A percentile compares a stretch with the other conserved stretches of the same genome.
phyloP scores from a whole-genome alignment of 1,140 invertebrate genomes.

The Triops cancriformis region DNA sequence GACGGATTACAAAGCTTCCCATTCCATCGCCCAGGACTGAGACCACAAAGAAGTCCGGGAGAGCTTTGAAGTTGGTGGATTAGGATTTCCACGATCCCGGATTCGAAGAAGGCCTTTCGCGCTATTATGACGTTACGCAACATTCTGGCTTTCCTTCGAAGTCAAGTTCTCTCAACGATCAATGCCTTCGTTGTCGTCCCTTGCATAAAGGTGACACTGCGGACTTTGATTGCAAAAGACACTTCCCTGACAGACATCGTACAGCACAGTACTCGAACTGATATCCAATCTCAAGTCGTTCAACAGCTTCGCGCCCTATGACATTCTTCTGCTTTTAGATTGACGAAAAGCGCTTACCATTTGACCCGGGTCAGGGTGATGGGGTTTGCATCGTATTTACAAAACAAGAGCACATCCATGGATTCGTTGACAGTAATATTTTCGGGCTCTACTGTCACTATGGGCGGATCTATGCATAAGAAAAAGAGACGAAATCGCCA shows the following conservation, averaged over 20 bases:
- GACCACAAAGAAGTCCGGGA: background rate
- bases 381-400: constrained; percentile 73
- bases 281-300: background rate
- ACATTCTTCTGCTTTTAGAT: background rate
- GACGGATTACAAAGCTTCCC: background rate
- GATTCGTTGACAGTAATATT: constrained; percentile 71
- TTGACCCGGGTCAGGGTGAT: constrained; percentile 58
- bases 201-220: no score
- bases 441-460: constrained; percentile 58
- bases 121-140: background rate
- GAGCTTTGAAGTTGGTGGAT: constrained; percentile 5
- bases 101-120: background rate
- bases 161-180: no score
- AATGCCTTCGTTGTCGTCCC: no score
- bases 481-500: background rate
- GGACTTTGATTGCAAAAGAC: background rate
- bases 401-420: constrained; percentile 60
- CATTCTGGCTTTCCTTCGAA: no score
- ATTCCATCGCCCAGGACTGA: background rate
- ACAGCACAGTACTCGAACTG: background rate
- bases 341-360: constrained; percentile 53
- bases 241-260: background rate
- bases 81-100: background rate
- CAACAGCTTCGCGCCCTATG: background rate
- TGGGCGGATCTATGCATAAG: constrained; percentile 62